phyloP scores from a whole-genome alignment of 2,113 vertebrate species.

The Thalassoma bifasciatum region DNA sequence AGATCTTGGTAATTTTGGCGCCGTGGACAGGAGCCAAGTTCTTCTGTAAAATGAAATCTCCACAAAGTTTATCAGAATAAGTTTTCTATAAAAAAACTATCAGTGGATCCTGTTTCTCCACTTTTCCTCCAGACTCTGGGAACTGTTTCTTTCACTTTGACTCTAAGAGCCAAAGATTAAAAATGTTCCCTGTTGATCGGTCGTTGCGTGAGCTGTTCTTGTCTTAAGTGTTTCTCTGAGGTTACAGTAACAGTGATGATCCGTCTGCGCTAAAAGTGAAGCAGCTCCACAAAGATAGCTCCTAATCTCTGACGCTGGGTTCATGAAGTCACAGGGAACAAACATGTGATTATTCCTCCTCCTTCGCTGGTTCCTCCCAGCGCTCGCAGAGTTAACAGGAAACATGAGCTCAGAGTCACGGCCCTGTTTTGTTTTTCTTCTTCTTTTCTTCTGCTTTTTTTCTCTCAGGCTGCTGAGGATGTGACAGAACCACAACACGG shows the following conservation, averaged over 20 bases:
- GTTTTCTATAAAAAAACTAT: too few species aligned
- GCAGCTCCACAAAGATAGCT: not conserved
- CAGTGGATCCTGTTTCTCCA: too few species aligned
- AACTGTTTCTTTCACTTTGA: too few species aligned
- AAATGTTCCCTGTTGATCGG: not conserved
- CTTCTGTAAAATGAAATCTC: too few species aligned
- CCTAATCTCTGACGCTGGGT: not conserved
- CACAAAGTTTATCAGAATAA: too few species aligned
- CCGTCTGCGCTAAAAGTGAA: not conserved
- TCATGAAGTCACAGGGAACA: not conserved
- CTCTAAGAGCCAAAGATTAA: too few species aligned
- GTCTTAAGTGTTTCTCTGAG: not conserved
- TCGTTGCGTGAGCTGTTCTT: not conserved
- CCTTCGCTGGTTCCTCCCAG: not conserved
- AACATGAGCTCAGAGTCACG: conserved; percentile 51
- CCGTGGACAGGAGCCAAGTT: too few species aligned
- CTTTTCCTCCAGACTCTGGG: too few species aligned
- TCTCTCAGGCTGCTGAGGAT: conserved; percentile 48
- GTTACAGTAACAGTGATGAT: not conserved
- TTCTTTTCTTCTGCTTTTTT: conserved; percentile 3
- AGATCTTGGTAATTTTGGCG: too few species aligned
- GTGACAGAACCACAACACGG: conserved; percentile 3
- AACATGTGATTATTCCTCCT: not conserved
- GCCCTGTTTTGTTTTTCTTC: conserved; percentile 15
- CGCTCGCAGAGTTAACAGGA: conserved; percentile 57